Base-by-base conservation (phyloP, 2,797 vertebrate species). In the Brachymystax lenok region DNA sequence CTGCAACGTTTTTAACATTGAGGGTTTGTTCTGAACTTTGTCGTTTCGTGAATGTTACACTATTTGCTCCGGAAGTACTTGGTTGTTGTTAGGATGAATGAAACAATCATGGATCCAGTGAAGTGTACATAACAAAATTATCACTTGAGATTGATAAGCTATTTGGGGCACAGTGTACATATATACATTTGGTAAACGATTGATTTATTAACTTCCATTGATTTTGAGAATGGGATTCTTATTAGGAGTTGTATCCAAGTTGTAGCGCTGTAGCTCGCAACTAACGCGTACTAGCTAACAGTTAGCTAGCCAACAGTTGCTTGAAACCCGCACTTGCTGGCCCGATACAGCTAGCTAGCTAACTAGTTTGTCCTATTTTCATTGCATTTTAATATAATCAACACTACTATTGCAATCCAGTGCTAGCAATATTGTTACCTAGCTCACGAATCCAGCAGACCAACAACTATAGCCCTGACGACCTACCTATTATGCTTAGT, bases 71-170 rank as follows among this genome's bases (percentile, higher is more conserved):
- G 93, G 93, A 93, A 89, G 69, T 78, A 72, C 50, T 71, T 71
- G 24, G 4, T 84, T 91, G 54, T 94, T 91, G 85, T 94, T 94
- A 27, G 16, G 13, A 85, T 93, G 86, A 91, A 82, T 77, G 77
- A 19, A 77, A 74, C 2, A 46, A 85, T 70, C 74, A 91, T 93
- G 51, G 6, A 19, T 56, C 51, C 27, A 28, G 24, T 71, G 50
- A 71, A 72, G 52, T 72, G 24, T 17, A 30, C 50, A 14, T 54
- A 28, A 28, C 28, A 54, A 4, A 54, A 30, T 72, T 56, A 46
- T 46, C 10, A 46, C 10, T 10, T 46, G 40, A 33, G 7, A 52
- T 24, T 72, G 16, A 72, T 27, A 30, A 17, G 28, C 28, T 30
- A 28, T 30, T 67, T 17, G 64, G 28, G 64, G 40, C 40, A 61